phyloP scores from a whole-genome alignment of 1,140 invertebrate genomes.

The Eupeodes corollae region DNA sequence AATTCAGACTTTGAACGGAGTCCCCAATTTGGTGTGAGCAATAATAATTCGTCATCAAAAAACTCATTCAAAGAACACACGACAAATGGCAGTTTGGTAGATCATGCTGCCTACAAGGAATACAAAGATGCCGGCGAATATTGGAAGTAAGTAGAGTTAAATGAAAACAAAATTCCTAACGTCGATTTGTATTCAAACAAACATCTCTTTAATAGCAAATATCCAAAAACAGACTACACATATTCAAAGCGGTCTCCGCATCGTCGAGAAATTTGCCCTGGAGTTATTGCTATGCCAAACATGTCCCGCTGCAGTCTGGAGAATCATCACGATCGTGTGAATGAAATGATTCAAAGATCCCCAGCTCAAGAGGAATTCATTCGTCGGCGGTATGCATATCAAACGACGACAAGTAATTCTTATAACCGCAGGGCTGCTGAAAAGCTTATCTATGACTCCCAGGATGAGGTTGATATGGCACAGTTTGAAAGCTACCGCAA shows the following conservation, averaged over 20 bases:
- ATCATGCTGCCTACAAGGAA: constrained; percentile 44
- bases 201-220: constrained; percentile 45
- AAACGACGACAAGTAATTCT: constrained; percentile 5
- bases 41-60: constrained; percentile 5
- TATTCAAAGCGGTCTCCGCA: constrained; percentile 63
- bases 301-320: constrained; percentile 58
- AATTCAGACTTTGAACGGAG: constrained; percentile 20
- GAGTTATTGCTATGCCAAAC: constrained; percentile 66
- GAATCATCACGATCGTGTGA: constrained; percentile 27
- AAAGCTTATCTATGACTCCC: constrained; percentile 26
- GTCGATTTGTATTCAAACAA: neutral
- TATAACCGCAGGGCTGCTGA: constrained; percentile 6
- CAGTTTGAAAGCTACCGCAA: constrained; percentile 1
- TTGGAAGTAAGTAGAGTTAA: constrained; percentile 48
- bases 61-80: constrained; percentile 18
- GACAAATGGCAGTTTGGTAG: constrained; percentile 18
- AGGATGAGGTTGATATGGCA: constrained; percentile 24
- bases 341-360: constrained; percentile 27
- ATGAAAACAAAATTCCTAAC: neutral
- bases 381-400: constrained; percentile 25
- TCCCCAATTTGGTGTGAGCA: constrained; percentile 7
- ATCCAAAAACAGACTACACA: constrained; percentile 72
- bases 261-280: constrained; percentile 62
- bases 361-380: constrained; percentile 29
- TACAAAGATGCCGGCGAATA: constrained; percentile 53